phyloP scores from a whole-genome alignment of 2,797 vertebrate species.

The Petrocephalus sullivani region DNA sequence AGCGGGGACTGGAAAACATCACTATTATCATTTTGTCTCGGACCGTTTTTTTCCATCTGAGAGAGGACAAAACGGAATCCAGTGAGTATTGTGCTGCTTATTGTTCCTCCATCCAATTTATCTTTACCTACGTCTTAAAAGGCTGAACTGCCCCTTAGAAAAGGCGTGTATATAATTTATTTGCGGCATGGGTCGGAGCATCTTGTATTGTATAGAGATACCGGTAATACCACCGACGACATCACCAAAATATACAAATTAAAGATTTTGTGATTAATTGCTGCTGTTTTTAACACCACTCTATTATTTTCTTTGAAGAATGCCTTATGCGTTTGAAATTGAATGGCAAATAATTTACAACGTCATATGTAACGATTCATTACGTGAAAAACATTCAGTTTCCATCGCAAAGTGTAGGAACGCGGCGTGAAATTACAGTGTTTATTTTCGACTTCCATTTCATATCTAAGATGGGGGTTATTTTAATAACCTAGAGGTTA shows the following conservation, averaged over 20 bases:
- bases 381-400: neutral
- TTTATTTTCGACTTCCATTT: conserved; percentile 65
- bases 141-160: neutral
- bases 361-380: neutral
- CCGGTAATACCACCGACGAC: neutral
- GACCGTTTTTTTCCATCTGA: neutral
- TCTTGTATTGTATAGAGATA: neutral
- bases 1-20: neutral
- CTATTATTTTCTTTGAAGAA: neutral
- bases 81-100: conserved; percentile 20
- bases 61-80: neutral
- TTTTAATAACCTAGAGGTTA: neutral
- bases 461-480: conserved; percentile 56
- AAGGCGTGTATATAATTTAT: neutral
- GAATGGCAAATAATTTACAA: neutral
- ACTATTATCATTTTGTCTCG: neutral
- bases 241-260: neutral
- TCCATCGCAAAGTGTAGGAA: neutral
- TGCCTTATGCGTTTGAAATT: neutral
- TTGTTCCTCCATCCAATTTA: neutral
- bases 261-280: neutral
- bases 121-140: neutral
- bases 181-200: neutral
- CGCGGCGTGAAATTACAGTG: conserved; percentile 33
- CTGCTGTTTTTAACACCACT: neutral